Evolutionary conservation across 2,888 invertebrate species (phyloP), one percentile per base, ranked within the genome.

Genomic region (Latrodectus elegans): DNA sequence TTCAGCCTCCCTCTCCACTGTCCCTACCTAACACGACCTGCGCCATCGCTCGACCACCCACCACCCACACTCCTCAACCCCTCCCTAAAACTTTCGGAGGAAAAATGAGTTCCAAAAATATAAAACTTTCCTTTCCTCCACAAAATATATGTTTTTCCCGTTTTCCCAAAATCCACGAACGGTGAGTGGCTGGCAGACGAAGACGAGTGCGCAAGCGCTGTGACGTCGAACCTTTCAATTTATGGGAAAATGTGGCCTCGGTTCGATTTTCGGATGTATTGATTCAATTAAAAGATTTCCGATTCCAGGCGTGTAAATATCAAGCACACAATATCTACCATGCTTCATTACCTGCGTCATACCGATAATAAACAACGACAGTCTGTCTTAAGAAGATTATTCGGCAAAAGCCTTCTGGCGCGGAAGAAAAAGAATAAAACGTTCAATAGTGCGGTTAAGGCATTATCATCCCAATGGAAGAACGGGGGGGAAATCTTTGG

Each of bases 261-360:
- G 14, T 15, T 60, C n/a, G 12, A n/a, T 15, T 60, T 12, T n/a
- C 12, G 60, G 60, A n/a, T 12, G n/a, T 60, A 60, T 60, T 60
- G 60, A 60, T 60, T 60, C 60, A 60, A 60, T 60, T 60, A 60
- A 60, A 60, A 60, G 60, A 9, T 60, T 60, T 60, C 60, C 60
- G 60, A 60, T 60, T 11, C 14, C 14, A 6, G 60, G n/a, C 60
- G 12, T 15, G 14, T 12, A 15, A 15, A 60, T 12, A 60, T 4
- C n/a, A 60, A 14, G 60, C 60, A 60, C 60, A n/a, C n/a, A n/a
- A 12, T 60, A n/a, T 6, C 6, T 60, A 60, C 14, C 60, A n/a
- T 15, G n/a, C 60, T 60, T 60, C 60, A 60, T 60, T n/a, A 60
- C n/a, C 14, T 60, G 60, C 12, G n/a, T 15, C n/a, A n/a, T 11